Evolutionary conservation across 2,113 vertebrate species (phyloP), one percentile per base, ranked within the genome.

Genomic region (Strix uralensis): DNA sequence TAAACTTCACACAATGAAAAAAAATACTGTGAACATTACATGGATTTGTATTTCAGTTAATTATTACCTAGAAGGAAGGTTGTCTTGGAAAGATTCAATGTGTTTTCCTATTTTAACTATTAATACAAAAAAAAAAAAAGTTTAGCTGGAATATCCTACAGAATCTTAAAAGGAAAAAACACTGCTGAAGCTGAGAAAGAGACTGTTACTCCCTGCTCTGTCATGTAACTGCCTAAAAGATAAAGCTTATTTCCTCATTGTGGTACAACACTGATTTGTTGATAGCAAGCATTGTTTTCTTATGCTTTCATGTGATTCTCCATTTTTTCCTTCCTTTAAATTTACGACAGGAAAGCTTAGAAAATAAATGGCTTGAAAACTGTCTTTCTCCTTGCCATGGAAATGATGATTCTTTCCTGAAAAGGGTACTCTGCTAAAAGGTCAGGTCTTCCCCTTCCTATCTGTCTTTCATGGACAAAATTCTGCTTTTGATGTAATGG

Each of bases 401-500:
- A 78, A 77, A 85, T 77, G 73, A 73, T 61, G 59, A 79, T 71
- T 49, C 42, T 89, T 58, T 92, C 92, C 82, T 84, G 78, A 58
- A 92, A 92, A 96, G 92, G 85, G 77, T 65, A 61, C 55, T 96
- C 72, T 63, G 15, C 44, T 52, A 72, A 91, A 91, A 94, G 96
- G 74, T 82, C 29, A 88, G 65, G 88, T 91, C 88, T 87, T 95
- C 58, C 82, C 70, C 30, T 78, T 95, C 70, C 66, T 73, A 86
- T n/a, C 95, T 88, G 91, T 95, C 96, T 96, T 87, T 84, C 61
- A 36, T 10, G 90, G 90, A 66, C 30, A 94, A 89, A 96, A 93
- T 82, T 81, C 72, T 25, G 46, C 44, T 49, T 71, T 81, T 81
- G 94, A 96, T 73, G 89, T 77, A 83, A 73, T 82, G 94, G 97